These are phyloP conservation scores for Dusona sp. DNA, from an alignment of 2,888 invertebrate species.

Conservation along the genomic window DNA sequence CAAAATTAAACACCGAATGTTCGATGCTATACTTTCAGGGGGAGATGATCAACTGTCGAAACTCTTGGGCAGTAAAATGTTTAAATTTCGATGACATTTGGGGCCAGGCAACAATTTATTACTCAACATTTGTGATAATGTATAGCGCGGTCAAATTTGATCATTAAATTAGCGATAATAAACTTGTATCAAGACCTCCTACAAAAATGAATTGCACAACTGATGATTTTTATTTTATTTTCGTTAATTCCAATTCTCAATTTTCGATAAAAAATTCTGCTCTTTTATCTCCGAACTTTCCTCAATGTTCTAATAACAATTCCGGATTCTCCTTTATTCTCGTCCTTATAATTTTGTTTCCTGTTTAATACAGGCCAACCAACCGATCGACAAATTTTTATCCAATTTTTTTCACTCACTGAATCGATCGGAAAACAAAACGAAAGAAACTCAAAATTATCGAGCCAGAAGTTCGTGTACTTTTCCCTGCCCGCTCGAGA, in stretches of 20 bases:
- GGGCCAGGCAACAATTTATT: neutral
- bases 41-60: neutral
- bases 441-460: neutral
- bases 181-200: constrained; percentile 2
- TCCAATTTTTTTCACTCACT: constrained; percentile 26
- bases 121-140: neutral
- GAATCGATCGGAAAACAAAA: neutral
- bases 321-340: neutral
- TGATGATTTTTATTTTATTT: neutral
- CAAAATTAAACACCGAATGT: neutral
- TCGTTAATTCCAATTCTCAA: neutral
- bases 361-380: neutral
- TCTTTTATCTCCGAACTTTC: neutral
- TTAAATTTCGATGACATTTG: neutral
- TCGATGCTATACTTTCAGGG: neutral
- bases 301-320: neutral
- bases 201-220: constrained; percentile 20
- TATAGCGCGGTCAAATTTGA: neutral
- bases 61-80: neutral
- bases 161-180: neutral
- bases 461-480: neutral
- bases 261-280: neutral
- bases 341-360: neutral
- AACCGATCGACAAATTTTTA: constrained; percentile 29
- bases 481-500: constrained; percentile 46